Evolutionary conservation across 2,113 vertebrate species (phyloP).

Genomic region (Spheniscus mendiculus): DNA sequence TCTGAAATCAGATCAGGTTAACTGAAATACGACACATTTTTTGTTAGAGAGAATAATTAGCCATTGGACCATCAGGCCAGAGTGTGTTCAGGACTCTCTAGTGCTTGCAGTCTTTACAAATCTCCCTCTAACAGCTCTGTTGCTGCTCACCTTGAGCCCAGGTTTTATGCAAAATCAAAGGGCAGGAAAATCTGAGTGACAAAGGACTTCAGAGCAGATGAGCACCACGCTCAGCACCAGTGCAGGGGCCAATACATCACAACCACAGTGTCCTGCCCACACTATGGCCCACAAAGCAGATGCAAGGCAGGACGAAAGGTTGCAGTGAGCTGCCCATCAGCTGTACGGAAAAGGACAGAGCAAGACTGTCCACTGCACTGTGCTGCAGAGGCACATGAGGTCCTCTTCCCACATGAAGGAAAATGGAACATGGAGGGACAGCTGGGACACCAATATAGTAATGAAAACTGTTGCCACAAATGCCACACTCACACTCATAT

Average conservation of each 20-base stretch:
- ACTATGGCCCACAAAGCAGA: neutral
- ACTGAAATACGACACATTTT: neutral
- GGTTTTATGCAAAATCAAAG: neutral
- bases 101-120: neutral
- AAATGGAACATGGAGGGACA: neutral
- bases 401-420: neutral
- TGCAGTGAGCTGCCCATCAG: neutral
- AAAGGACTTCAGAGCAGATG: neutral
- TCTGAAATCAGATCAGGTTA: neutral
- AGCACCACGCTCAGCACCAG: neutral
- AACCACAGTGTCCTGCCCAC: neutral
- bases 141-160: neutral
- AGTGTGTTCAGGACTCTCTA: neutral
- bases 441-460: neutral
- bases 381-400: neutral
- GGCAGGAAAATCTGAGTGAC: neutral
- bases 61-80: neutral
- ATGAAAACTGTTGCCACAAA: neutral
- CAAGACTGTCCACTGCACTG: neutral
- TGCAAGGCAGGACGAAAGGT: neutral
- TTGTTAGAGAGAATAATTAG: neutral
- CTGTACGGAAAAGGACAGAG: neutral
- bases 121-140: neutral
- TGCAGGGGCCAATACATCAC: neutral
- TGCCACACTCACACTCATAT: neutral